Conservation (phyloP, 2,888 invertebrate species). For the Cistogaster globosa region DNA sequence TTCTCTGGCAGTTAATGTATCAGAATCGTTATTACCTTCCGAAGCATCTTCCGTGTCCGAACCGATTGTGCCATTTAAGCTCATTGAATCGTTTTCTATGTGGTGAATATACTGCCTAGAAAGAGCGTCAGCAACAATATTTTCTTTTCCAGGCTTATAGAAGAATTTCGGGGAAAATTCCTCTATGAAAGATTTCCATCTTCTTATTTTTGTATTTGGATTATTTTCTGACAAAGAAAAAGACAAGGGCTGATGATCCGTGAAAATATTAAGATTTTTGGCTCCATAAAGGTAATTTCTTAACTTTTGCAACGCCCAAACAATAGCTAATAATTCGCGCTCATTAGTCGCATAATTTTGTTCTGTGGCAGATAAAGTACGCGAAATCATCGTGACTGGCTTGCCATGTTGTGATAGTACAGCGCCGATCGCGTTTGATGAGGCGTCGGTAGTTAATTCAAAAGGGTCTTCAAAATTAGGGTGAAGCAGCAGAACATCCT, state of each 20-base stretch:
- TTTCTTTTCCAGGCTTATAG: no score
- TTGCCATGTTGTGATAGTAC: slow-evolving; percentile 46
- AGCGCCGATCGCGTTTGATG: slow-evolving; percentile 28
- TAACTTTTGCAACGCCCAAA: slow-evolving; percentile 34
- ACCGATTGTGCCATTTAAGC: no score
- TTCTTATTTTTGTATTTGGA: background rate
- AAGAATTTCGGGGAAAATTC: no score
- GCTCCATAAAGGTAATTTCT: background rate
- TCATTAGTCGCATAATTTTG: slow-evolving; percentile 53
- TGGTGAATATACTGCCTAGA: no score
- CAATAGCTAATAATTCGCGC: slow-evolving; percentile 46
- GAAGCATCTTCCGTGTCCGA: no score
- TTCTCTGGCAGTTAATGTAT: no score
- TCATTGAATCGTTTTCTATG: no score
- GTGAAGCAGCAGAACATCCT: background rate
- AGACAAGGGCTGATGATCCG: slow-evolving; percentile 23
- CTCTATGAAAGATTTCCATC: background rate
- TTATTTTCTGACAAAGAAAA: slow-evolving; percentile 14
- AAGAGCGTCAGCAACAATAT: no score
- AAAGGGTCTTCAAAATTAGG: slow-evolving; percentile 63
- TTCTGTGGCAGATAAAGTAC: slow-evolving; percentile 38
- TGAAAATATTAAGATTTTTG: slow-evolving; percentile 28
- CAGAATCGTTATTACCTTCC: no score
- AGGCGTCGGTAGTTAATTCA: slow-evolving; percentile 61
- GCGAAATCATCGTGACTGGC: slow-evolving; percentile 49